Evolutionary conservation across 2,888 invertebrate species (phyloP).

Genomic region (Sinohyriopsis cumingii): DNA sequence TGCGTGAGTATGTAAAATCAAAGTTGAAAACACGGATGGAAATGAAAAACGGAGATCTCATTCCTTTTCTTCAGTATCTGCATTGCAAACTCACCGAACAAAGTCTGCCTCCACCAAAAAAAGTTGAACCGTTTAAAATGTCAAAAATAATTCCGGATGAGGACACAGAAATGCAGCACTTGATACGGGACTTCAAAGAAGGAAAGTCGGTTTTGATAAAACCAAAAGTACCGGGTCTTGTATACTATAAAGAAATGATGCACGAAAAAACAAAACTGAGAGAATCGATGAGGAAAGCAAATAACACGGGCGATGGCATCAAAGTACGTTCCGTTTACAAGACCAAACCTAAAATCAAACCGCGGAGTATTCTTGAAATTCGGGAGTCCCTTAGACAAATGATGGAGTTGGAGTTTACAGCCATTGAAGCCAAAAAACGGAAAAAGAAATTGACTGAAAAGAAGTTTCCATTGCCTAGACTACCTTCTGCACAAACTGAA

Average conservation of each 20-base stretch:
- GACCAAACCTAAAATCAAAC: slow-evolving; percentile 38
- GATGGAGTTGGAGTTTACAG: slow-evolving; percentile 54
- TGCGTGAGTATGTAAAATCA: slow-evolving; percentile 52
- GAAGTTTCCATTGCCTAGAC: too few species aligned
- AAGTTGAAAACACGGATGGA: slow-evolving; percentile 54
- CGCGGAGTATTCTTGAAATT: slow-evolving; percentile 57
- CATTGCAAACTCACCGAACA: slow-evolving; percentile 58
- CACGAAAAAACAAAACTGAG: slow-evolving; percentile 59
- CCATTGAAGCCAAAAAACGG: slow-evolving; percentile 38
- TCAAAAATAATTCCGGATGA: slow-evolving; percentile 56
- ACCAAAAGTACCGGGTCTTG: slow-evolving; percentile 41
- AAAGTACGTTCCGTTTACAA: slow-evolving; percentile 28
- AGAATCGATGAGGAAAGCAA: slow-evolving; percentile 29
- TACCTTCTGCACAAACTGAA: not conserved
- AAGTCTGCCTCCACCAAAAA: slow-evolving; percentile 41
- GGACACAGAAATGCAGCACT: slow-evolving; percentile 51
- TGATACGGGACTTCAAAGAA: slow-evolving; percentile 53
- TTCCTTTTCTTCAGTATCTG: slow-evolving; percentile 58
- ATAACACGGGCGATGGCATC: slow-evolving; percentile 20
- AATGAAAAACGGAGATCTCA: slow-evolving; percentile 52
- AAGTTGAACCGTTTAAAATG: slow-evolving; percentile 47
- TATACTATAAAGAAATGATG: slow-evolving; percentile 65
- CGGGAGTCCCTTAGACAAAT: slow-evolving; percentile 53
- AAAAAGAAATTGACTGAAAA: slow-evolving; percentile 19
- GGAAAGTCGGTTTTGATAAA: slow-evolving; percentile 47